Base-by-base conservation (phyloP, 2,797 vertebrate species). In the Synanceia verrucosa region DNA sequence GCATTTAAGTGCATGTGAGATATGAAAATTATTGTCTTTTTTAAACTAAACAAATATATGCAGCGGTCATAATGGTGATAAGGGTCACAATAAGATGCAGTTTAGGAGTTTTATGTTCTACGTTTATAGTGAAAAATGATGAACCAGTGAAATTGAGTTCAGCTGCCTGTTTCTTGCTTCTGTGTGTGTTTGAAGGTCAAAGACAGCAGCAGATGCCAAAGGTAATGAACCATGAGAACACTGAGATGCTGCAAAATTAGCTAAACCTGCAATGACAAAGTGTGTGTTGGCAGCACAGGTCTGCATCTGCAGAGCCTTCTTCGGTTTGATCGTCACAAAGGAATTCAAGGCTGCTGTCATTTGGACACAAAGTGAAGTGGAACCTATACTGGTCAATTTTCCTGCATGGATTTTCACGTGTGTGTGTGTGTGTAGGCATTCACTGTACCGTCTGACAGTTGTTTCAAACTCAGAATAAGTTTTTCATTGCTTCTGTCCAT, bases 181-280 rank as follows among this genome's bases (percentile, higher is more conserved):
- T 8, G 12, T 34, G 52, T 70, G 70, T 8, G 14, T 34, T 43
- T 71, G 71, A 84, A 88, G 85, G 88, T 86, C 83, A 79, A 67
- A 78, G 51, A 12, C 59, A 6, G 62, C 78, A 48, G 63, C 83
- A 76, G 71, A 73, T 82, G 71, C 72, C 24, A 51, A 34, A 66
- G 41, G 29, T 87, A 83, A 83, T 70, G 73, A 89, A 80, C 73
- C 69, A 29, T 57, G 58, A 55, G 46, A 66, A 73, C 60, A 66
- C 70, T 29, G 65, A 76, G 73, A 82, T 60, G 74, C 67, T 39
- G 11, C 46, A 37, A 68, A 86, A 82, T 79, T 43, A 78, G 72
- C 52, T 61, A 55, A 73, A 76, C 72, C 75, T 65, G 68, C 74
- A 63, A 18, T 43, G 62, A 74, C 70, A 63, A 60, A 67, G 67